Evolutionary conservation across 2,113 vertebrate genomes (phyloP).

Genomic region (Mungos mungo): DNA sequence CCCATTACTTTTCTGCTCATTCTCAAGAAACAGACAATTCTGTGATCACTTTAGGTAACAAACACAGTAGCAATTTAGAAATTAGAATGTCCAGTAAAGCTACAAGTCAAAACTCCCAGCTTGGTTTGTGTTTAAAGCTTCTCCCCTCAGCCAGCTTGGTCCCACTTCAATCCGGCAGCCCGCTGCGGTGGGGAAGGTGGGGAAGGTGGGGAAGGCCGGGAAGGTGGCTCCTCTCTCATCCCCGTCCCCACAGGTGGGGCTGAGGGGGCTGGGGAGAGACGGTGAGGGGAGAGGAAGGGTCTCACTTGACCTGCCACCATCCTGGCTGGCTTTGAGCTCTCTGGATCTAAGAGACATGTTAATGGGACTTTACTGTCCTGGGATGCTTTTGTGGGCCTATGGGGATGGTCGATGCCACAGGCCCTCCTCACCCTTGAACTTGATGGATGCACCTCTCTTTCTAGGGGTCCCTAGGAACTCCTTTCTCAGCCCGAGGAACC

Average conservation of each 20-base stretch:
- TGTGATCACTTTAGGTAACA: not conserved
- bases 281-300: not conserved
- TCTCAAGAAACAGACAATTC: not conserved
- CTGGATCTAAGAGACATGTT: not conserved
- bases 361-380: not conserved
- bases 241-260: not conserved
- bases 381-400: not conserved
- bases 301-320: not conserved
- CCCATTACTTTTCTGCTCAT: not conserved
- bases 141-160: not conserved
- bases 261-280: not conserved
- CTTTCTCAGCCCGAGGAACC: not conserved
- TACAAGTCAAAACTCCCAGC: not conserved
- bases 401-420: no score
- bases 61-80: not conserved
- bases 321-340: not conserved
- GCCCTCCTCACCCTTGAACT: not conserved
- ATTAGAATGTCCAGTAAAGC: not conserved
- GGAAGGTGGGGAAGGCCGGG: fast-evolving
- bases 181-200: fast-evolving
- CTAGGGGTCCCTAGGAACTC: not conserved
- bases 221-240: not conserved
- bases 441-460: not conserved
- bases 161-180: not conserved
- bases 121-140: not conserved